phyloP scores from a whole-genome alignment of 2,888 invertebrate species.

The Exephanes ischioxanthus region DNA sequence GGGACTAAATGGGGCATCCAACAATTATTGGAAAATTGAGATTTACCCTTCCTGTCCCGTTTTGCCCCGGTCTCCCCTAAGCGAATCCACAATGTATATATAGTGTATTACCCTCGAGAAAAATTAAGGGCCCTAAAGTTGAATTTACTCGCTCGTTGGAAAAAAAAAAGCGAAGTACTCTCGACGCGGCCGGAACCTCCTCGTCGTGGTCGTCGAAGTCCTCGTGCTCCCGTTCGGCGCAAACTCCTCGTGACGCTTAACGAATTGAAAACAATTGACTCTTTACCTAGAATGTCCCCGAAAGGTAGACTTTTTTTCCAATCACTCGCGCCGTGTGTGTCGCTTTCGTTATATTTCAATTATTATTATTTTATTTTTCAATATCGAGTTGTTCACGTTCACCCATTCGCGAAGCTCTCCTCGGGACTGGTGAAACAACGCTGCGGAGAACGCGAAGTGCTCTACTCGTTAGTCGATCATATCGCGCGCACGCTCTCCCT shows the following conservation, averaged over 20 bases:
- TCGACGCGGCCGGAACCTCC: constrained; percentile 23
- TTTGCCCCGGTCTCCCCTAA: no score
- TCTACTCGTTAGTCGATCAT: constrained; percentile 43
- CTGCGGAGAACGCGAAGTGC: constrained; percentile 7
- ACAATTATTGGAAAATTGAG: no score
- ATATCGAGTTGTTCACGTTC: not conserved
- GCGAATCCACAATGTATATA: not conserved
- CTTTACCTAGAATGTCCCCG: constrained; percentile 23
- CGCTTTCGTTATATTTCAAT: not conserved
- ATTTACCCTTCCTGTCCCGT: no score
- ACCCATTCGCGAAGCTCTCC: not conserved
- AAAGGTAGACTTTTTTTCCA: not conserved
- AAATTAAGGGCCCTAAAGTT: constrained; percentile 56
- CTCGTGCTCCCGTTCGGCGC: constrained; percentile 11
- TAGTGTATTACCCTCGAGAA: constrained; percentile 34
- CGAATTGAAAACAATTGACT: constrained; percentile 59
- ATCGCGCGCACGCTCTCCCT: constrained; percentile 16
- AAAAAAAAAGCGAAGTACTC: constrained; percentile 48
- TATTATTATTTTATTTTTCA: constrained; percentile 1
- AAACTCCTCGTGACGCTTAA: constrained; percentile 45
- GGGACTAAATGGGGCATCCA: no score
- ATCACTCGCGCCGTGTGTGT: not conserved
- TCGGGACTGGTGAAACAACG: constrained; percentile 30
- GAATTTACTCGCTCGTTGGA: constrained; percentile 55
- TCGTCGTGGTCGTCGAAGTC: constrained; percentile 30